Percentiles rank a stretch among this genome's conserved stretches.
Evolutionary conservation across 2,113 vertebrate species (phyloP).

Genomic region (Lipophrys pholis): DNA sequence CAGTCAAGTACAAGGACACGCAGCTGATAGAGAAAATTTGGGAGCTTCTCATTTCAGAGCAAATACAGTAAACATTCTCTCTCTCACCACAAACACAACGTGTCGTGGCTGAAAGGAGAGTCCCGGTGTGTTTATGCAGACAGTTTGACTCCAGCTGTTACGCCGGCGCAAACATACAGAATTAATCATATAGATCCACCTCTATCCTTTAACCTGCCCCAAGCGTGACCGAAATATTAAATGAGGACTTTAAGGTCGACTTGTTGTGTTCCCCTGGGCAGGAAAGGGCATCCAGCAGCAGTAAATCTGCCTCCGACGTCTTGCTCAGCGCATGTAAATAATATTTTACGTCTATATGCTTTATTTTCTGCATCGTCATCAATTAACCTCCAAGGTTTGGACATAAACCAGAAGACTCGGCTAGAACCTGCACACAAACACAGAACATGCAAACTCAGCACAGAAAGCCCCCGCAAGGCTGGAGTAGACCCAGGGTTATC

Average conservation of each 20-base stretch:
- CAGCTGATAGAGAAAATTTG: constrained; percentile 25
- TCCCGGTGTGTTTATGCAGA: constrained; percentile 58
- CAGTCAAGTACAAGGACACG: constrained; percentile 35
- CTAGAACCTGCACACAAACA: too few species aligned
- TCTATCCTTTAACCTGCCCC: constrained; percentile 3
- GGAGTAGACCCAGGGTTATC: too few species aligned
- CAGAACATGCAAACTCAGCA: too few species aligned
- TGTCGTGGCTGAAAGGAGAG: constrained; percentile 48
- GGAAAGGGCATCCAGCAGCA: background rate
- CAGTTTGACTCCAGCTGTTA: constrained; percentile 68
- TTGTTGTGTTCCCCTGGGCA: background rate
- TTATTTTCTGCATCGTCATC: background rate
- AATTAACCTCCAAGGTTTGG: too few species aligned
- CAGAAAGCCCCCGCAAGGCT: too few species aligned
- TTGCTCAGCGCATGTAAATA: constrained; percentile 3
- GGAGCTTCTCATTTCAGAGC: constrained; percentile 28
- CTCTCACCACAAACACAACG: constrained; percentile 17
- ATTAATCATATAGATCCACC: constrained; percentile 23
- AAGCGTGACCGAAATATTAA: constrained; percentile 22
- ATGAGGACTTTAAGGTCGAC: constrained; percentile 5
- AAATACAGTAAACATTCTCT: constrained; percentile 24
- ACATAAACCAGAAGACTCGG: too few species aligned
- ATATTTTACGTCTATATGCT: background rate
- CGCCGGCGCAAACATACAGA: constrained; percentile 30
- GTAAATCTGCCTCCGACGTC: constrained; percentile 4